Evolutionary conservation across 2,888 invertebrate species (phyloP).

Genomic region (Rhimphoctona megacephalus): DNA sequence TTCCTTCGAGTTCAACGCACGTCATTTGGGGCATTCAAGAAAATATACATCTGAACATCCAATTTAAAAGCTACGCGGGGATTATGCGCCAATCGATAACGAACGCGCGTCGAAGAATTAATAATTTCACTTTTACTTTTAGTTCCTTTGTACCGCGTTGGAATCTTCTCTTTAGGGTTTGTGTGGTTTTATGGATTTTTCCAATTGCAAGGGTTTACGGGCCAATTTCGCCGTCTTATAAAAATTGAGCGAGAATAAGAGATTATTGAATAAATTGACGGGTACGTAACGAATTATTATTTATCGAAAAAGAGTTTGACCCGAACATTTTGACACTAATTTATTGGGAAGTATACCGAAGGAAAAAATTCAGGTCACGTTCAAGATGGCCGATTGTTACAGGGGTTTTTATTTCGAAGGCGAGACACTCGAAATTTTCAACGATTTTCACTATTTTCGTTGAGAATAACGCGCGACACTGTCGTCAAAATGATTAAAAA

Average conservation of each 20-base stretch:
- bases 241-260: too few species aligned
- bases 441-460: not conserved
- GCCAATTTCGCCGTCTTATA: too few species aligned
- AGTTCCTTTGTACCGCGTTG: not conserved
- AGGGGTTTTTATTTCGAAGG: not conserved
- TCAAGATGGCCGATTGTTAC: not conserved
- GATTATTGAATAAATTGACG: not conserved
- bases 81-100: not conserved
- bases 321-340: not conserved
- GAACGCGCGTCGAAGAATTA: not conserved
- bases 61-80: not conserved
- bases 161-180: too few species aligned
- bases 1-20: not conserved
- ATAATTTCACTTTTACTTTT: not conserved
- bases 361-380: not conserved
- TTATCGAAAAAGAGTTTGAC: not conserved
- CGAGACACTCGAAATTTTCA: not conserved
- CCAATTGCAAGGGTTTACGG: too few species aligned
- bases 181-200: too few species aligned
- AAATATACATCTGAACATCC: not conserved
- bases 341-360: not conserved
- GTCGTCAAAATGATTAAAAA: not conserved
- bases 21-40: not conserved
- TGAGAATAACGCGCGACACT: not conserved
- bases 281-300: not conserved